Percentiles rank a stretch among this genome's conserved stretches.
phyloP scores from a whole-genome alignment of 2,797 vertebrate genomes.

The Pangasius larnaudii region DNA sequence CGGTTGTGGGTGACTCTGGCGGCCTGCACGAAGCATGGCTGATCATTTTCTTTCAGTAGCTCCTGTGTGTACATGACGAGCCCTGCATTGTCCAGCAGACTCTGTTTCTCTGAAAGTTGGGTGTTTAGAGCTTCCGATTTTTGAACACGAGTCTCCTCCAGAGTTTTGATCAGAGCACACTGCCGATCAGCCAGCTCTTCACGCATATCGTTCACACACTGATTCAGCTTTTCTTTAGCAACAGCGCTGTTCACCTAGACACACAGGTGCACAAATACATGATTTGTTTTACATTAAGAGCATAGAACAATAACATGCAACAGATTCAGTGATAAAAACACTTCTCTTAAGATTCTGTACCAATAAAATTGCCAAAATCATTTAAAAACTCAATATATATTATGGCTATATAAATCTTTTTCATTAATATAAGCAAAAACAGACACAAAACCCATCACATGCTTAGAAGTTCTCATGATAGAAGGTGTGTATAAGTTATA shows the following conservation, averaged over 20 bases:
- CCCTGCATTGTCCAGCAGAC: slow-evolving; percentile 88
- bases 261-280: neutral
- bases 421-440: neutral
- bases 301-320: neutral
- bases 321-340: neutral
- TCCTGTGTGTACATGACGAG: slow-evolving; percentile 92
- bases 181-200: slow-evolving; percentile 85
- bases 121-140: slow-evolving; percentile 77
- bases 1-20: slow-evolving; percentile 90
- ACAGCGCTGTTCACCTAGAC: slow-evolving; percentile 84
- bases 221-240: slow-evolving; percentile 86
- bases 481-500: neutral
- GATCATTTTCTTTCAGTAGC: slow-evolving; percentile 92
- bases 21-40: slow-evolving; percentile 92
- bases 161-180: slow-evolving; percentile 76
- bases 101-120: slow-evolving; percentile 87
- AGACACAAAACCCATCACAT: neutral
- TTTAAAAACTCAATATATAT: neutral
- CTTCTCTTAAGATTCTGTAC: neutral
- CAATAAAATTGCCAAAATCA: neutral
- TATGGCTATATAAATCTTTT: neutral
- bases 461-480: neutral
- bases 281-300: neutral
- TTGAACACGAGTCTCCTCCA: slow-evolving; percentile 84
- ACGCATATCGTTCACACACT: slow-evolving; percentile 84